Base-by-base conservation (phyloP, 2,888 invertebrate species). In the Papilio protenor region DNA sequence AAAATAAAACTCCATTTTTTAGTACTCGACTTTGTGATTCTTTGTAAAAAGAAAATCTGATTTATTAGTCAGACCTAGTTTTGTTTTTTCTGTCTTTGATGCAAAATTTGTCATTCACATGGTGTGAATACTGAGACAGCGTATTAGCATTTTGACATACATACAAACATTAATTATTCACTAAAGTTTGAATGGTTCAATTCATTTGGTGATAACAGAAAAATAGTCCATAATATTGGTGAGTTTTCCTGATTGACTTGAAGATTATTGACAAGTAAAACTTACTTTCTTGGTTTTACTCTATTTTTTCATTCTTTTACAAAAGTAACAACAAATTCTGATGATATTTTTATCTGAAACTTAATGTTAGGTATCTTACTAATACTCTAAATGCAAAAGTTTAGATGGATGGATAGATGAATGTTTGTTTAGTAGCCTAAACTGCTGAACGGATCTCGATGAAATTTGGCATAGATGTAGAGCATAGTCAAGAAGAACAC, bases 41-140 rank as follows among this genome's bases (percentile, higher is more conserved):
- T 71, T 70, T 64, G 52, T 64, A 71, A 74, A 27, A 81, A 75
- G 75, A 75, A 79, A 80, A 81, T 75, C 71, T 75, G 77, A 78
- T 78, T 78, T 78, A 78, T 75, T 78, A 78, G 75, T 49, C 75
- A 75, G 75, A 78, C 75, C 77, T 71, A 72, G 64, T 75, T 77
- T 73, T 74, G 66, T 71, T 49, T 64, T 64, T 61, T 75, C 59
- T 78, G 61, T 52, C 77, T 78, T 78, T 78, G 59, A 77, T 33
- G 55, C 11, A 59, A 49, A 33, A 52, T 61, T 73, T 73, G 27
- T 66, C 45, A 73, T 73, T 73, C 57, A 45, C 23, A 18, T 45
- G 5, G 21, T 71, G 52, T 21, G 45, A 69, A 64, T 69, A 45
- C 12, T 45, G 21, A 21, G 21, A n/a, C 4, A 27, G 66, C n/a